These are phyloP conservation scores for Pipistrellus kuhlii DNA, from an alignment of 2,797 vertebrate genomes.

Conservation along the genomic window DNA sequence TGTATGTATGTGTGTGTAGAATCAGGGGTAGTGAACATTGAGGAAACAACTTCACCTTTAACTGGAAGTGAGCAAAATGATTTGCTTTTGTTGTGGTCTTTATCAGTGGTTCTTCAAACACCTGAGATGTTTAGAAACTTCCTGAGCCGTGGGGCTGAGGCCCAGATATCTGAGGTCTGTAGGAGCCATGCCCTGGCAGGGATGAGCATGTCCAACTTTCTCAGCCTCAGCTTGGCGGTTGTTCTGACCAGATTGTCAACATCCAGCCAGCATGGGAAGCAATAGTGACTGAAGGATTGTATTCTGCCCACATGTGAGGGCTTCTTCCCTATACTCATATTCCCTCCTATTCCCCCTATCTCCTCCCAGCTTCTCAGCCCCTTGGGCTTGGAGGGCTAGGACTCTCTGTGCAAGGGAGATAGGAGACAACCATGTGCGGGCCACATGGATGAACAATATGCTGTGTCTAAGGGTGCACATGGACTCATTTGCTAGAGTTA, in stretches of 20 bases:
- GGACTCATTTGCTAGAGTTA: neutral
- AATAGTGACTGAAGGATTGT: fast-evolving
- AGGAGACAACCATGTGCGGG: neutral
- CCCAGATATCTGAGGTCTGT: fast-evolving
- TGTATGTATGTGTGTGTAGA: neutral
- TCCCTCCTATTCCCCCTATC: too few species aligned
- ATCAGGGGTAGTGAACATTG: fast-evolving
- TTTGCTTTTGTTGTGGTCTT: neutral
- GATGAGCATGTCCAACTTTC: fast-evolving
- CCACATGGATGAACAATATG: too few species aligned
- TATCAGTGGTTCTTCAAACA: neutral
- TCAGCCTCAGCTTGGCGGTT: too few species aligned
- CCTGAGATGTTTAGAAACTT: neutral
- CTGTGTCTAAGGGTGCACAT: fast-evolving
- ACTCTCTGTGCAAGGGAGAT: neutral
- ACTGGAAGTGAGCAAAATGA: fast-evolving
- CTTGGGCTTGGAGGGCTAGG: too few species aligned
- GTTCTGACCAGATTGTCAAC: neutral
- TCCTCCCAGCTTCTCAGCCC: neutral
- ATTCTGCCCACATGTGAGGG: fast-evolving
- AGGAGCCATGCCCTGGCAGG: fast-evolving
- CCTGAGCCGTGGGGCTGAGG: fast-evolving
- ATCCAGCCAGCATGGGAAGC: neutral
- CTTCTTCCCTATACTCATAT: neutral
- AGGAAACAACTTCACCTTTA: neutral